Conservation (phyloP, 1,140 invertebrate genomes). For the Phenacoccus solenopsis region DNA sequence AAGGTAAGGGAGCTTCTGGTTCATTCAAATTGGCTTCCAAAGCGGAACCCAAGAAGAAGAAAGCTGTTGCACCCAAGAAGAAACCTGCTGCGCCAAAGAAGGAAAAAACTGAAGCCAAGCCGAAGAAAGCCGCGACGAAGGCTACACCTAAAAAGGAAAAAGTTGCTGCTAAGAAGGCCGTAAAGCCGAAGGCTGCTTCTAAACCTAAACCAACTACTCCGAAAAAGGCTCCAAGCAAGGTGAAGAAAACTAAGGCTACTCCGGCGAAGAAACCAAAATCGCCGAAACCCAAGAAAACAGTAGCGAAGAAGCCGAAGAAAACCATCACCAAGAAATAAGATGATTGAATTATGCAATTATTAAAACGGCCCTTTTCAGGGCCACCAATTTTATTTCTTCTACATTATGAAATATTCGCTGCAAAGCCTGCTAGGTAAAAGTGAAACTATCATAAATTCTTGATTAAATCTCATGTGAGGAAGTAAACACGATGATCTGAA, state of each 20-base stretch:
- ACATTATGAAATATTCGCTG: too few relatives aligned
- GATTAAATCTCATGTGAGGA: too few relatives aligned
- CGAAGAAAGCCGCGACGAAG: constrained; percentile 19
- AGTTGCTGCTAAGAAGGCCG: constrained; percentile 22
- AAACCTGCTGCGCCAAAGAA: not conserved
- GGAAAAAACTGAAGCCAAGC: constrained; percentile 17
- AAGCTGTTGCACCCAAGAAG: not conserved
- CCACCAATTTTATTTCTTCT: not conserved
- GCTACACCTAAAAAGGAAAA: not conserved
- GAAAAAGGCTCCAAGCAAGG: not conserved
- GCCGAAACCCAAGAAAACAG: not conserved
- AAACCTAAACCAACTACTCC: not conserved
- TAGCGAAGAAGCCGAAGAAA: not conserved
- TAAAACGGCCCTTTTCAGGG: not conserved
- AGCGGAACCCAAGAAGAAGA: not conserved
- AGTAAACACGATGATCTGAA: too few relatives aligned
- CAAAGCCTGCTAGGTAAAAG: too few relatives aligned
- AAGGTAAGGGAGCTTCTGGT: constrained; percentile 35
- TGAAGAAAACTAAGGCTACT: not conserved
- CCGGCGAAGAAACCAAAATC: not conserved
- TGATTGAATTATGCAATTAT: too few relatives aligned
- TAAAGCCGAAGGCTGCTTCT: too few relatives aligned
- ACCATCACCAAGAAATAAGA: not conserved
- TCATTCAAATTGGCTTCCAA: constrained; percentile 33
- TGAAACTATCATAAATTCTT: too few relatives aligned